Evolutionary conservation across 2,113 vertebrate species (phyloP).

Genomic region (Heliornis fulica): DNA sequence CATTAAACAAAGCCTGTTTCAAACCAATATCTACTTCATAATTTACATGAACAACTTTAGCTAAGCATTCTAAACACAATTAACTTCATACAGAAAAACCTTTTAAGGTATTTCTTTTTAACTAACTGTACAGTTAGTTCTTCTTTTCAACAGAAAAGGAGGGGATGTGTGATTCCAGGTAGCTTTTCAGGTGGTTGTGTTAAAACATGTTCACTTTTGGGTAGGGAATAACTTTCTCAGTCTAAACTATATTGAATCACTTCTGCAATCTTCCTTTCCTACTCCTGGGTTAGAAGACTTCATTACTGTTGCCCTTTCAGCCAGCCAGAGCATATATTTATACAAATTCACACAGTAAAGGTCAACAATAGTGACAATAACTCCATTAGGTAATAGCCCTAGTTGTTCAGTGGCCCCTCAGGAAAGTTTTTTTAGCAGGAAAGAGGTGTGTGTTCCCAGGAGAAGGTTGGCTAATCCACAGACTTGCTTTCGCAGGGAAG

Average conservation of each 20-base stretch:
- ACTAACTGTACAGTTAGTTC: not conserved
- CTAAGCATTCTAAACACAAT: not conserved
- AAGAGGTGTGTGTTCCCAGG: fast-evolving
- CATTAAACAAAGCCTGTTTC: not conserved
- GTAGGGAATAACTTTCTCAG: fast-evolving
- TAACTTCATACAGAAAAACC: not conserved
- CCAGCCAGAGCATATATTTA: not conserved
- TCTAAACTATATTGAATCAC: not conserved
- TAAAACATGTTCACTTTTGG: not conserved
- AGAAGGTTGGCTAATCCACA: not conserved
- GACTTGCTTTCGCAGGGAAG: not conserved
- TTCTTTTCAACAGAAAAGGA: not conserved
- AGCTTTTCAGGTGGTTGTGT: not conserved
- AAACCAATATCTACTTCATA: not conserved
- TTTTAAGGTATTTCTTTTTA: not conserved
- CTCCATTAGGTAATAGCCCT: fast-evolving
- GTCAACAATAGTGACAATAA: not conserved
- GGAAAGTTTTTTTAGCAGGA: not conserved
- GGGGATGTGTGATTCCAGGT: not conserved
- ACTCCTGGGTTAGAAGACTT: not conserved
- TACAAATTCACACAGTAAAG: not conserved
- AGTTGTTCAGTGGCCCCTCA: not conserved
- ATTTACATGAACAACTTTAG: not conserved
- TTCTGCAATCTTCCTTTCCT: not conserved
- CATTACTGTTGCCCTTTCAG: not conserved